A percentile compares a stretch with the other conserved stretches of the same genome.
These are phyloP conservation scores for Sphyrna mokarran DNA, from an alignment of 2,113 vertebrate genomes.

Conservation along the genomic window DNA sequence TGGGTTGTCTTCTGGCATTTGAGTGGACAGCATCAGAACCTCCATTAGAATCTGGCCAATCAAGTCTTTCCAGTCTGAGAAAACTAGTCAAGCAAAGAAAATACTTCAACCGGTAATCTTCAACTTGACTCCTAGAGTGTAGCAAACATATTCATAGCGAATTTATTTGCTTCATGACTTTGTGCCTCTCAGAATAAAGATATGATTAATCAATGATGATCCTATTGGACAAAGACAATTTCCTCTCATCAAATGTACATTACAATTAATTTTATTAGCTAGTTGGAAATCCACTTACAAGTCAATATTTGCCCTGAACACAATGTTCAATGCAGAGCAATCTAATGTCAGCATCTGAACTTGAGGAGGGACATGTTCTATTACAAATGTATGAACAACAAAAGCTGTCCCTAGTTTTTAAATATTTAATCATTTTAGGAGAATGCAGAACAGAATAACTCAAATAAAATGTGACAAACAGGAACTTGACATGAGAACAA, in stretches of 20 bases:
- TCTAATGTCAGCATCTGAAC: not conserved
- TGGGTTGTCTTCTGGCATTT: slow-evolving; percentile 83
- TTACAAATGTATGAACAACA: not conserved
- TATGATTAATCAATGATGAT: not conserved
- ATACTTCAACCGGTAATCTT: not conserved
- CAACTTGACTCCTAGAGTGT: not conserved
- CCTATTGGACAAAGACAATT: not conserved
- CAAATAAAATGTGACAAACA: not conserved
- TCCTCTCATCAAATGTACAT: not conserved
- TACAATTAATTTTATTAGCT: not conserved
- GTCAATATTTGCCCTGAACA: not conserved
- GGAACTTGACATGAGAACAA: not conserved
- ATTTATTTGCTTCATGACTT: not conserved
- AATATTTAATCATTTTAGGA: not conserved
- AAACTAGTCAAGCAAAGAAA: slow-evolving; percentile 60
- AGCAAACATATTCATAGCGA: not conserved
- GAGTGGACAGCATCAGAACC: slow-evolving; percentile 96
- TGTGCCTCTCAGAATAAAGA: not conserved
- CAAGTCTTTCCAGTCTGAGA: slow-evolving; percentile 93
- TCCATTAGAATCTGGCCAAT: slow-evolving; percentile 98
- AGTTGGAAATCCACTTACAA: not conserved
- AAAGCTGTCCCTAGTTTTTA: not conserved
- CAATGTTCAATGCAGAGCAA: not conserved
- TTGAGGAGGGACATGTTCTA: not conserved
- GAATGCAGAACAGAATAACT: not conserved